Evolutionary conservation across 2,113 vertebrate species (phyloP).

Genomic region (Gobio gobio): DNA sequence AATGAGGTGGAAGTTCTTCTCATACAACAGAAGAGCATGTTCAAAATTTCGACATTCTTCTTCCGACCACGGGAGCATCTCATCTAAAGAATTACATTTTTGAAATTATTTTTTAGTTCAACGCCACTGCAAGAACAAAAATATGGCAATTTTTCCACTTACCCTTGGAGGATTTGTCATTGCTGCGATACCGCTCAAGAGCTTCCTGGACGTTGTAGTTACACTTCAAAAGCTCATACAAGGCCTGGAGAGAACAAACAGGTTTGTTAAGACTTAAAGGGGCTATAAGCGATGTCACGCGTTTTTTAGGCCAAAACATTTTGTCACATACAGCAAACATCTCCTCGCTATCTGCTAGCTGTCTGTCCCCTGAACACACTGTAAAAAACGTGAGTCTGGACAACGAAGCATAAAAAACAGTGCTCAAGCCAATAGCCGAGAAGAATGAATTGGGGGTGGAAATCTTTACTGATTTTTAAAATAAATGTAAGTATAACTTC

Average conservation of each 20-base stretch:
- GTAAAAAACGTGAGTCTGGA: no score
- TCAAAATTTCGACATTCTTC: constrained; percentile 91
- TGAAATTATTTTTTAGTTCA: not conserved
- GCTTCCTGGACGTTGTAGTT: constrained; percentile 83
- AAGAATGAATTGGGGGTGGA: no score
- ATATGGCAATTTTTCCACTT: constrained; percentile 54
- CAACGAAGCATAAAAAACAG: no score
- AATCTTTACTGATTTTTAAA: no score
- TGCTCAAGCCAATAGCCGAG: no score
- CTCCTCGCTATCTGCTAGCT: no score
- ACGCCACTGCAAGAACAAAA: not conserved
- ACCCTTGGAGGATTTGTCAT: constrained; percentile 81
- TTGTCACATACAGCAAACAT: no score
- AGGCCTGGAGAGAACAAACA: constrained; percentile 71
- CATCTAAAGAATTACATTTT: constrained; percentile 67
- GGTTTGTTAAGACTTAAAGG: not conserved
- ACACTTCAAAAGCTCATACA: constrained; percentile 87
- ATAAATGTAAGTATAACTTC: no score
- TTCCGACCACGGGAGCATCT: constrained; percentile 86
- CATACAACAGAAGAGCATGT: constrained; percentile 84
- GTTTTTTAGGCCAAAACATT: no score
- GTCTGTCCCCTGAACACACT: no score
- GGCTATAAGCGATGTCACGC: no score
- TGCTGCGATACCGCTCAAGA: constrained; percentile 80
- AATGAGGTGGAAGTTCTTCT: constrained; percentile 90